Evolutionary conservation across 2,888 invertebrate species (phyloP).

Genomic region (Phengaris arion): DNA sequence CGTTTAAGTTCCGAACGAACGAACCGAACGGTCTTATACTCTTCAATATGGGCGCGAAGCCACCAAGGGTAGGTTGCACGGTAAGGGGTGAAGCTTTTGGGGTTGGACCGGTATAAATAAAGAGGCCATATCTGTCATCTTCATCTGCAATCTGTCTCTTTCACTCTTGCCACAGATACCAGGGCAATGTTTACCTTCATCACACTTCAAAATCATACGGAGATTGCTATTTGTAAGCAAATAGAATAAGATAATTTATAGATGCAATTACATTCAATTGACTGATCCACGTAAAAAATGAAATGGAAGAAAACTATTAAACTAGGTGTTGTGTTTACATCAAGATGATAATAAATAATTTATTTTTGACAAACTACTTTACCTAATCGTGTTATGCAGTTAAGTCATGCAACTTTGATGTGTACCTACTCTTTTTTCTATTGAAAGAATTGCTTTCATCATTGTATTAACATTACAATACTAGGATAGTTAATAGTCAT

Average conservation of each 20-base stretch:
- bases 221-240: slow-evolving; percentile 34
- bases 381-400: no score
- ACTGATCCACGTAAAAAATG: not conserved
- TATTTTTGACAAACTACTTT: no score
- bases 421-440: no score
- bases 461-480: no score
- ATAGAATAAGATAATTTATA: not conserved
- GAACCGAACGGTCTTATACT: slow-evolving; percentile 96
- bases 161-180: slow-evolving; percentile 24
- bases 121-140: slow-evolving; percentile 50
- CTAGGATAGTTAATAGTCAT: not conserved
- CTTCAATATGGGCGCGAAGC: slow-evolving; percentile 91
- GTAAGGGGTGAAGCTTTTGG: slow-evolving; percentile 80
- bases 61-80: slow-evolving; percentile 86
- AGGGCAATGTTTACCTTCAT: slow-evolving; percentile 23
- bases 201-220: slow-evolving; percentile 30
- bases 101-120: slow-evolving; percentile 58
- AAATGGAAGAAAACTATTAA: no score
- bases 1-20: slow-evolving; percentile 96
- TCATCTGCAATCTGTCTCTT: slow-evolving; percentile 32
- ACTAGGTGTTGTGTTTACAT: no score
- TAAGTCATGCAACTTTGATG: no score
- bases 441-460: no score
- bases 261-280: not conserved
- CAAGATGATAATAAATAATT: no score